These are phyloP conservation scores for Onychostoma macrolepis DNA, from an alignment of 2,113 vertebrate genomes.

Conservation along the genomic window DNA sequence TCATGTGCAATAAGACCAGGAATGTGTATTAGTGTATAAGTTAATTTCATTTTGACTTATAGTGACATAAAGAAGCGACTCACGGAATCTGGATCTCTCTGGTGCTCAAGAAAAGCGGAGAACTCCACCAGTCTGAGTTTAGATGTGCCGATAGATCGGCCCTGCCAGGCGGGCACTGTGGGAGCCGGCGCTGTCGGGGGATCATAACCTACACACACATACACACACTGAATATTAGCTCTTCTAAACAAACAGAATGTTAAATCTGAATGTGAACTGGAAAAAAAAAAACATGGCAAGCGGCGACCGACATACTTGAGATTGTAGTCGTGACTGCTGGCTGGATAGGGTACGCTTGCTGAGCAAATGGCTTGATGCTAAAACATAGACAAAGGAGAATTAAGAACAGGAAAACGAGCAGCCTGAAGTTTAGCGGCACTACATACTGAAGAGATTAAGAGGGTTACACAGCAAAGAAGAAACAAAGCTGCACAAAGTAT, in stretches of 20 bases:
- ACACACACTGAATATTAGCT: neutral
- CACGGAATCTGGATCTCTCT: slow-evolving; percentile 94
- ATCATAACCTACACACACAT: slow-evolving; percentile 85
- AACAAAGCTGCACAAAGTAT: slow-evolving; percentile 12
- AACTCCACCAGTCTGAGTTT: slow-evolving; percentile 98
- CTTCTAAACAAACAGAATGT: neutral
- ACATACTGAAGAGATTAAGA: slow-evolving; percentile 23
- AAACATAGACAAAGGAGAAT: slow-evolving; percentile 55
- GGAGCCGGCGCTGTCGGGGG: slow-evolving; percentile 86
- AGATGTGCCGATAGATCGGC: slow-evolving; percentile 95
- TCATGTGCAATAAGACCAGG: neutral
- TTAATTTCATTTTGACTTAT: slow-evolving; percentile 10
- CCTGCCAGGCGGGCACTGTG: slow-evolving; percentile 95
- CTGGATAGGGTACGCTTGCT: slow-evolving; percentile 95
- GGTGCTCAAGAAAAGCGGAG: slow-evolving; percentile 96
- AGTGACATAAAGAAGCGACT: slow-evolving; percentile 48
- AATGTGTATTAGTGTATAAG: neutral
- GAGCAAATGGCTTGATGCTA: slow-evolving; percentile 96
- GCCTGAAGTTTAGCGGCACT: neutral
- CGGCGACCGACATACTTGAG: slow-evolving; percentile 83
- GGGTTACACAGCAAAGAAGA: neutral
- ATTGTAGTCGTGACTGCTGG: slow-evolving; percentile 92
- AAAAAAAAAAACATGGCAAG: neutral
- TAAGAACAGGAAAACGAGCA: slow-evolving; percentile 33
- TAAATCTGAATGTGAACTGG: neutral